These are phyloP conservation scores for Coleophora flavipennella DNA, from an alignment of 2,888 invertebrate species.

Conservation along the genomic window DNA sequence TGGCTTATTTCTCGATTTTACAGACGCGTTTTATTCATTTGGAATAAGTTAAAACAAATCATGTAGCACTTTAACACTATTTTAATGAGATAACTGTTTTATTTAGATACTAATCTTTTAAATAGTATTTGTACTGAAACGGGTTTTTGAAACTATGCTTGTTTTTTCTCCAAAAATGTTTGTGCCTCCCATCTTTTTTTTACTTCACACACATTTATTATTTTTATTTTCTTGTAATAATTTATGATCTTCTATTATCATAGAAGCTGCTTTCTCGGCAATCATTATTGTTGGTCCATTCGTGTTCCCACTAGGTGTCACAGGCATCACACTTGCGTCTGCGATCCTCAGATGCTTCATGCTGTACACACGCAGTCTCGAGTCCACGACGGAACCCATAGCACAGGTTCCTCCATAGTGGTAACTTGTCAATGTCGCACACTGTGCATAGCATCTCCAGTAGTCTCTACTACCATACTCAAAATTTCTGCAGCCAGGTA, in stretches of 20 bases:
- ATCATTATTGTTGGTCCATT: constrained; percentile 23
- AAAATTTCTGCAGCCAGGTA: background rate
- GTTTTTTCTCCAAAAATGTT: no score
- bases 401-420: constrained; percentile 53
- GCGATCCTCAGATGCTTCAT: constrained; percentile 22
- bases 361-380: constrained; percentile 20
- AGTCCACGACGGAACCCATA: constrained; percentile 23
- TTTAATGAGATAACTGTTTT: no score
- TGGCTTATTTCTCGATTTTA: no score
- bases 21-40: no score
- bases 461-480: constrained; percentile 29
- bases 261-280: constrained; percentile 21
- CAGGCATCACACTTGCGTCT: constrained; percentile 26
- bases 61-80: no score
- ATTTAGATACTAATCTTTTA: no score
- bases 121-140: no score
- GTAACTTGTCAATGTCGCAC: constrained; percentile 66
- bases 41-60: no score
- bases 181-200: no score
- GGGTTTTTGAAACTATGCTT: no score
- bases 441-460: constrained; percentile 70
- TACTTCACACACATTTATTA: no score
- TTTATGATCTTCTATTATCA: constrained; percentile 8
- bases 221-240: background rate
- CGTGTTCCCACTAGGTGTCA: constrained; percentile 21